phyloP scores from a whole-genome alignment of 2,113 vertebrate species.

The Bufo bufo region DNA sequence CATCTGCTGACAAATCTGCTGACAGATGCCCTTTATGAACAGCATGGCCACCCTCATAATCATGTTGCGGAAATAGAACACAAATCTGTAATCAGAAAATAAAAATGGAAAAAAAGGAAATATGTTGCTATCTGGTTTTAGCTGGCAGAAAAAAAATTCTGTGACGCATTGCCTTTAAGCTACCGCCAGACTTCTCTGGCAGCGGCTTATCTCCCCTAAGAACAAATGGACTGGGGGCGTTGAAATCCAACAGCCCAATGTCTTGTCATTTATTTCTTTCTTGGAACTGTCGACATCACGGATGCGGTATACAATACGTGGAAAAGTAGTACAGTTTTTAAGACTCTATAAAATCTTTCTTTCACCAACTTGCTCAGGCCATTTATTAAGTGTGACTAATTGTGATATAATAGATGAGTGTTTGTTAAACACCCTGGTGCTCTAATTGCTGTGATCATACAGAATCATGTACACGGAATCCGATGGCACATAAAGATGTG shows the following conservation, averaged over 20 bases:
- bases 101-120: too few relatives aligned
- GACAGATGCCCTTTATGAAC: too few relatives aligned
- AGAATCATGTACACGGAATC: slow-evolving; percentile 44
- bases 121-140: too few relatives aligned
- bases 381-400: slow-evolving; percentile 54
- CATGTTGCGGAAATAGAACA: too few relatives aligned
- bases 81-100: too few relatives aligned
- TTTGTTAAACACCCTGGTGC: slow-evolving; percentile 39
- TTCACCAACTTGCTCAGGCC: slow-evolving; percentile 8
- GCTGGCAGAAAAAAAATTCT: too few relatives aligned
- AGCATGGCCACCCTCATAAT: too few relatives aligned
- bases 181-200: too few relatives aligned
- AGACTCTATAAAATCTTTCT: slow-evolving; percentile 28
- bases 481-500: slow-evolving; percentile 21
- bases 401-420: slow-evolving; percentile 7
- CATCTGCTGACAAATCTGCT: too few relatives aligned
- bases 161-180: too few relatives aligned
- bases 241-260: not conserved
- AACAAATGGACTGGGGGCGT: too few relatives aligned
- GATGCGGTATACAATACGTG: not conserved
- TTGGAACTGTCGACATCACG: not conserved
- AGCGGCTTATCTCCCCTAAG: too few relatives aligned
- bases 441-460: slow-evolving; percentile 35
- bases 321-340: slow-evolving; percentile 23
- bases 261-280: not conserved